Evolutionary conservation across 2,888 invertebrate genomes (phyloP).

Genomic region (Tenthredo scrophulariae): DNA sequence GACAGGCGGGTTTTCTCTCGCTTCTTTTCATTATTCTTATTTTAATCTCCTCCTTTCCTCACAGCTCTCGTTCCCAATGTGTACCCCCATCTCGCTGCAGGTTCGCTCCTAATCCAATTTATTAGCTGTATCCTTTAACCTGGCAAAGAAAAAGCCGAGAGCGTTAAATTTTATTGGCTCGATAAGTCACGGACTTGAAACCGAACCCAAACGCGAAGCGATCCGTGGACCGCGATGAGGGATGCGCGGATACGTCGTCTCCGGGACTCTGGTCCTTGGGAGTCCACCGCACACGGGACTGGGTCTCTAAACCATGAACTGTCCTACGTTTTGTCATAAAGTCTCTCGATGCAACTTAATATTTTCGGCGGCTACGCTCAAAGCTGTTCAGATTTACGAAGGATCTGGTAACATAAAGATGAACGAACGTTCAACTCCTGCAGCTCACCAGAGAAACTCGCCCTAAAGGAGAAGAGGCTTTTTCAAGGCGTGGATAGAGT

Average conservation of each 20-base stretch:
- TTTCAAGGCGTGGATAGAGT: conserved; percentile 67
- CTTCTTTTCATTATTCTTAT: not conserved
- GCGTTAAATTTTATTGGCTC: conserved; percentile 68
- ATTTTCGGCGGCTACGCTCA: conserved; percentile 63
- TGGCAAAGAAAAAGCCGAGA: conserved; percentile 58
- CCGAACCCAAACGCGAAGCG: conserved; percentile 61
- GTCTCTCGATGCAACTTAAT: conserved; percentile 65
- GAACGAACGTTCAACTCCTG: conserved; percentile 56
- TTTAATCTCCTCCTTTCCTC: not conserved
- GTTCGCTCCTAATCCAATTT: conserved; percentile 62
- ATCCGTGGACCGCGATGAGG: conserved; percentile 52
- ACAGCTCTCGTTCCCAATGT: conserved; percentile 15
- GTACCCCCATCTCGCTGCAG: conserved; percentile 57
- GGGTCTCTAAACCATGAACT: conserved; percentile 52
- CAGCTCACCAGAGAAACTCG: conserved; percentile 13
- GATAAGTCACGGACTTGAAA: conserved; percentile 69
- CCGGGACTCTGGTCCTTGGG: conserved; percentile 5
- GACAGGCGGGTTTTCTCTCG: conserved; percentile 43
- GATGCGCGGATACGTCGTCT: conserved; percentile 46
- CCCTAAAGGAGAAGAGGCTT: conserved; percentile 7
- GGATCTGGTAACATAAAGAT: conserved; percentile 66
- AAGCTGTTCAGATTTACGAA: conserved; percentile 67
- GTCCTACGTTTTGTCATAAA: conserved; percentile 61
- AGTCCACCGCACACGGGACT: conserved; percentile 28
- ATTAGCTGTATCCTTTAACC: conserved; percentile 64